Base-by-base conservation (phyloP, 2,888 invertebrate species). In the Seira sanloemensis region DNA sequence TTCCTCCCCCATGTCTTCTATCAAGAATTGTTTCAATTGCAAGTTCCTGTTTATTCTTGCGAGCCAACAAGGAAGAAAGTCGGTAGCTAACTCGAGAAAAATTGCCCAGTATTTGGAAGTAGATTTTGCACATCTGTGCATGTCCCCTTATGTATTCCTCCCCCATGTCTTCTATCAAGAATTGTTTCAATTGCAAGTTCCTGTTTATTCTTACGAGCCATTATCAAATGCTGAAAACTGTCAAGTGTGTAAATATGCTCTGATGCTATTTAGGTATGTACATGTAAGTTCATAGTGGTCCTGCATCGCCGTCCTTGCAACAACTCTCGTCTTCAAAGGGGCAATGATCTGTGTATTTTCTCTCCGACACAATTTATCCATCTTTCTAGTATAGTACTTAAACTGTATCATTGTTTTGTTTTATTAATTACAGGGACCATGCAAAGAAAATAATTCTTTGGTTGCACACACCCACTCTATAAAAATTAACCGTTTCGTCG, bases 111-210 rank as follows among this genome's bases (percentile, higher is more conserved):
- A 23, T 23, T 18, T 65, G 65, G 12, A 23, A 66, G 50, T 66
- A 72, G 18, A 79, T 69, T 46, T 78, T 78, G 65, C 27, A 80
- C 72, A 73, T 74, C 62, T 74, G 73, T 46, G 27, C 77, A 19
- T 18, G 24, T 46, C 24, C 46, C 18, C n/a, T 26, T 25, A 1
- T 67, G 2, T 67, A 12, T 67, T 62, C 1, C 50, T 50, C 50
- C 50, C n/a, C 12, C 50, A 50, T 50, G 16, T 18, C 16, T 50
- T 67, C 26, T 67, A 67, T 67, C 24, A 50, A 16, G 16, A 50
- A 50, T 50, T 50, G 12, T 16, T 18, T 16, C 50, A 50, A 50
- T 50, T 50, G 50, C 50, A 50, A 50, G 16, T 50, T 50, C 2
- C 50, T 50, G 50, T 50, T 50, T 50, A 50, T 18, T 50, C 50